phyloP scores from a whole-genome alignment of 2,888 invertebrate species.

The Xanthia togata region DNA sequence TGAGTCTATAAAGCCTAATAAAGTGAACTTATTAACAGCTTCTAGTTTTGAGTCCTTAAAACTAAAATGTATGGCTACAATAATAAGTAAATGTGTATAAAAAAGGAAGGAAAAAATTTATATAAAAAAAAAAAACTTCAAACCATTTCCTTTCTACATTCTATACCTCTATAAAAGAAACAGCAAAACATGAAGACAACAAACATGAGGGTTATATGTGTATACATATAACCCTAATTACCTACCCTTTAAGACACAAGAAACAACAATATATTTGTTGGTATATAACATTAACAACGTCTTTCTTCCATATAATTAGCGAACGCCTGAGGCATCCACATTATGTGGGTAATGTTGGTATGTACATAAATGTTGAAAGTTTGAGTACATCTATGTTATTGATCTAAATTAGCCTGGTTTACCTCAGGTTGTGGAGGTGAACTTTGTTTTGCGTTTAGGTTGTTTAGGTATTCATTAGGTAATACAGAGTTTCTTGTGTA shows the following conservation, averaged over 20 bases:
- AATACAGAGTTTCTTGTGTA: background rate
- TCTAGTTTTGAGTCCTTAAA: too few relatives aligned
- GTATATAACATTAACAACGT: constrained; percentile 6
- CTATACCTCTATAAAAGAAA: background rate
- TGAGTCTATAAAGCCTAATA: too few relatives aligned
- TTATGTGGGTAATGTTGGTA: background rate
- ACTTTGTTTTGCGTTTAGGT: constrained; percentile 4
- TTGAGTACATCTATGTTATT: constrained; percentile 16
- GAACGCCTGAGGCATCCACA: constrained; percentile 8
- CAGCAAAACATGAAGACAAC: background rate
- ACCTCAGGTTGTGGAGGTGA: background rate
- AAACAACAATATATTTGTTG: constrained; percentile 1
- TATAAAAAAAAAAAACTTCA: too few relatives aligned
- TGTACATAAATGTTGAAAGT: constrained; percentile 7
- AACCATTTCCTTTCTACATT: too few relatives aligned
- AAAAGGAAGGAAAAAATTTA: too few relatives aligned
- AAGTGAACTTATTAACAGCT: too few relatives aligned
- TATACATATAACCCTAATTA: background rate
- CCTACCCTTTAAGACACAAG: background rate
- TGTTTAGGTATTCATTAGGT: background rate
- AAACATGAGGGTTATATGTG: too few relatives aligned
- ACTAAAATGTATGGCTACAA: too few relatives aligned
- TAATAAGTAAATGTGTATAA: too few relatives aligned
- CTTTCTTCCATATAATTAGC: constrained; percentile 17
- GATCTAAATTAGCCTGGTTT: constrained; percentile 16